These are phyloP conservation scores for Troglohyphantes excavatus DNA, from an alignment of 2,888 invertebrate genomes.

Conservation along the genomic window DNA sequence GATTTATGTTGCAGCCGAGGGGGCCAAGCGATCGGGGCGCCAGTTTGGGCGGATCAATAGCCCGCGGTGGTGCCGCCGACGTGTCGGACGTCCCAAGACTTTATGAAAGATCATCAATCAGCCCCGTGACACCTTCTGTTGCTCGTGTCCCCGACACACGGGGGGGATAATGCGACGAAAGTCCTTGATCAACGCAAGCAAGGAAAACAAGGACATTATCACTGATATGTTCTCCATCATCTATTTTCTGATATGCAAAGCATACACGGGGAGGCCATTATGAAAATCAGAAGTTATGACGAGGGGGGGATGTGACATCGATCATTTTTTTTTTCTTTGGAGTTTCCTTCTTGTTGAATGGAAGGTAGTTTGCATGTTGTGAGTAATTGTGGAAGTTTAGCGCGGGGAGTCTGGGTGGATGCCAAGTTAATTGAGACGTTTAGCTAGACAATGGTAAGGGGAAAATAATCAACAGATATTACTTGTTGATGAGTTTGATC, in stretches of 20 bases:
- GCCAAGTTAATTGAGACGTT: no score
- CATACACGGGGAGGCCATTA: conserved; percentile 6
- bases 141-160: conserved; percentile 16
- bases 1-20: conserved; percentile 17
- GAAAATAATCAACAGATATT: no score
- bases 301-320: neutral
- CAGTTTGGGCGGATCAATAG: conserved; percentile 64
- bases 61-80: conserved; percentile 65
- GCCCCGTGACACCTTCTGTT: conserved; percentile 52
- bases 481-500: no score
- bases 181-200: neutral
- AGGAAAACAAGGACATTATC: conserved; percentile 1
- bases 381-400: no score
- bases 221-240: neutral
- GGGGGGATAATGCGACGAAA: neutral
- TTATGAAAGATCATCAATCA: conserved; percentile 73
- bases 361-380: no score
- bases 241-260: neutral
- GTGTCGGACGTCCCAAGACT: conserved; percentile 69
- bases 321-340: neutral
- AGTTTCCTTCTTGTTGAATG: neutral
- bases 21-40: conserved; percentile 66
- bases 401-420: no score
- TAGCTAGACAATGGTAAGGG: no score
- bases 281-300: neutral